Percentiles rank a stretch among this genome's conserved stretches.
phyloP scores from a whole-genome alignment of 2,113 vertebrate species.

The Ptilonorhynchus violaceus region DNA sequence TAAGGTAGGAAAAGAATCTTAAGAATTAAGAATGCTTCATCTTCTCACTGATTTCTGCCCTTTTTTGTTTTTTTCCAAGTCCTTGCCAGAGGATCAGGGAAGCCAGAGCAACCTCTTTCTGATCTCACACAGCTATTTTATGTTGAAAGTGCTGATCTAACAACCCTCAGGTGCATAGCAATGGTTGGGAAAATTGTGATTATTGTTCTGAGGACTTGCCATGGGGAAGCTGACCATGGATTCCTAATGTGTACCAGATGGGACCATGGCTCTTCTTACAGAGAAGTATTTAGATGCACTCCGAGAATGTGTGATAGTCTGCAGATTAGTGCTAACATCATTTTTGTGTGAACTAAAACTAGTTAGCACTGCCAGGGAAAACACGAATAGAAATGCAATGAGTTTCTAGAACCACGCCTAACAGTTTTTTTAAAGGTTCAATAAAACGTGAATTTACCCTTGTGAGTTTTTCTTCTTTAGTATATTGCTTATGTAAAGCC shows the following conservation, averaged over 20 bases:
- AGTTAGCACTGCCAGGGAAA: neutral
- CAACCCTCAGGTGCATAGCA: slow-evolving; percentile 11
- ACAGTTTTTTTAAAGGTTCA: neutral
- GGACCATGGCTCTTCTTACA: neutral
- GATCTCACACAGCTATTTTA: neutral
- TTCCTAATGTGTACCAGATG: slow-evolving; percentile 49
- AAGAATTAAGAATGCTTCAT: neutral
- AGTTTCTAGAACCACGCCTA: neutral
- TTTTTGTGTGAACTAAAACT: neutral
- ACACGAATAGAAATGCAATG: neutral
- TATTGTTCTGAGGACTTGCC: slow-evolving; percentile 11
- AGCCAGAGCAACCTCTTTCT: neutral
- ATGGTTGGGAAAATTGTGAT: neutral
- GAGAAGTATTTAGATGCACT: neutral
- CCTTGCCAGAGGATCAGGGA: neutral
- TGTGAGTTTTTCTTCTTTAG: neutral
- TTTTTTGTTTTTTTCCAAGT: neutral
- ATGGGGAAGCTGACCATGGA: neutral
- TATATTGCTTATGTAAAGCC: neutral
- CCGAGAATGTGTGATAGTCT: neutral
- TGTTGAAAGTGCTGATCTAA: neutral
- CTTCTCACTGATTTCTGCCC: neutral
- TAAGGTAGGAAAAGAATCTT: neutral
- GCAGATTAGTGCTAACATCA: neutral
- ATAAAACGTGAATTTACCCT: neutral